phyloP scores from a whole-genome alignment of 2,797 vertebrate genomes.

The Somateria mollissima region DNA sequence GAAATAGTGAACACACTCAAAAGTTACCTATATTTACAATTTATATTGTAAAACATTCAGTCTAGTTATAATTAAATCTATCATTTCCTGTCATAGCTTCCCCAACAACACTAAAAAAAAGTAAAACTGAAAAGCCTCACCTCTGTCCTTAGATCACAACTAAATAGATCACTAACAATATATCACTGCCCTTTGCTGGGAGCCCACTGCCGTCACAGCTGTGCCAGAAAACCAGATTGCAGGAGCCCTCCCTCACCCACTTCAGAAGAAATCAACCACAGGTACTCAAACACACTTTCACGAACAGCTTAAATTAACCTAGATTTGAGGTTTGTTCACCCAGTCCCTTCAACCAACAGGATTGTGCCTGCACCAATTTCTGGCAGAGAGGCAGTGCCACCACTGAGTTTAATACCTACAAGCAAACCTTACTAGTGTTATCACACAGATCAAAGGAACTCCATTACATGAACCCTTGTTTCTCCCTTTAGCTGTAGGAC shows the following conservation, averaged over 20 bases:
- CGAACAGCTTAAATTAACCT: not conserved
- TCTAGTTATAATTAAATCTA: not conserved
- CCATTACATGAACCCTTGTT: not conserved
- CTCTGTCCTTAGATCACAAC: not conserved
- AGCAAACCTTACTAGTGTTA: not conserved
- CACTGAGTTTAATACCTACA: not conserved
- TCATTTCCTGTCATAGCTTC: not conserved
- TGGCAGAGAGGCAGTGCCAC: not conserved
- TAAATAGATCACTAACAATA: not conserved
- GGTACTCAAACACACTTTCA: not conserved
- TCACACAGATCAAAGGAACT: not conserved
- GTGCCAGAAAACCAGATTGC: not conserved
- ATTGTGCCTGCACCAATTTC: fast-evolving
- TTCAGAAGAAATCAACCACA: not conserved
- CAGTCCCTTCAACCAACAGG: not conserved
- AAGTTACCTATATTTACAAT: not conserved
- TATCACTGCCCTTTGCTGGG: fast-evolving
- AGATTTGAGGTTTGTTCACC: not conserved
- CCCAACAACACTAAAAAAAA: not conserved
- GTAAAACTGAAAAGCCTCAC: not conserved
- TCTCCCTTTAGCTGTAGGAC: not conserved
- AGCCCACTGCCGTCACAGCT: not conserved
- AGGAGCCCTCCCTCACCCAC: not conserved
- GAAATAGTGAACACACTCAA: not conserved
- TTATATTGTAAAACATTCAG: not conserved